Evolutionary conservation across 37 sponge, comb jelly and placozoan species (phyloP), one percentile per base, ranked within the genome.

Genomic region (Sycon ciliatum): DNA sequence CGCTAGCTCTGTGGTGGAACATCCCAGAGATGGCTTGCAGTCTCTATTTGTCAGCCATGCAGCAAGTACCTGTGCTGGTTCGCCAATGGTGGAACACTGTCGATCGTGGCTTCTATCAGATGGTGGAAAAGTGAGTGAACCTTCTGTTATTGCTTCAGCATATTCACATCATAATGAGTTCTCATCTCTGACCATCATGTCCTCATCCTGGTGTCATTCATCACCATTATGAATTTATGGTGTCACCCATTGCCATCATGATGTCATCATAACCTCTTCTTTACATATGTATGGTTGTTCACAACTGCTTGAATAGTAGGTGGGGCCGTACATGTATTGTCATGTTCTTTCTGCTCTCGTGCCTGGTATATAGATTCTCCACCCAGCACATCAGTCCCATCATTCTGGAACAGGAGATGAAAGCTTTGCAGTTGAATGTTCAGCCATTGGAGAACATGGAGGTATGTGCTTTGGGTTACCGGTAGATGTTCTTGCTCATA

Each of bases 41-140:
- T 53, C 57, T 78, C 1, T 56, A 71, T 31, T 56, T 30, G 42
- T 60, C 69, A 32, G 68, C 82, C 1, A 70, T 86, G 3, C 76
- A 56, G 36, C 81, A 83, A 1, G 69, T 90, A 1, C 91, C 91
- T 4, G 81, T 46, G 0, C 69, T 83, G 68, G 36, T 90, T 18
- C 37, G 91, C 33, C 91, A 90, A 78, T 90, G 91, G 91, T 80
- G 78, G 7, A 11, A 11, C 63, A 28, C 22, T 18, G 9, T 18
- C 9, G 63, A 60, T 18, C 7, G 16, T 7, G 16, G 16, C 24
- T 11, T 28, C 22, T 30, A 11, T 11, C 27, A 28, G 31, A 28
- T 9, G 16, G 63, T 60, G 9, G 63, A 60, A 30, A 22, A 28
- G 63, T 60, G 16, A 23, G 63, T 11, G 31, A 20, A 46, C 18